Base-by-base conservation (phyloP, 2,888 invertebrate genomes). In the Podabrus alpinus region DNA sequence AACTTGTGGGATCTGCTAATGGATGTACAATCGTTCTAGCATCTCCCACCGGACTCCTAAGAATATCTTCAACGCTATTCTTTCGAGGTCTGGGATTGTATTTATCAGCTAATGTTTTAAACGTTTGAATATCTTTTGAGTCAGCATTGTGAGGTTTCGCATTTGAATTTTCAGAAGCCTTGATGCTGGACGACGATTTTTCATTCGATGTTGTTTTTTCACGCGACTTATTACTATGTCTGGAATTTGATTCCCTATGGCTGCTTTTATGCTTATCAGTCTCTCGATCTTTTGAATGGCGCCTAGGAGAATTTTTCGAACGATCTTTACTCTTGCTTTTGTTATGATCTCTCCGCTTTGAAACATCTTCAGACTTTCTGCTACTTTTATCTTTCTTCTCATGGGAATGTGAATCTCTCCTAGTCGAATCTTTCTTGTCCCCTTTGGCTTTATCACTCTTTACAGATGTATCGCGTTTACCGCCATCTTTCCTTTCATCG, bases 51-150 rank as follows among this genome's bases (percentile, higher is more conserved):
- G 85, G 83, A 15, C 80, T 79, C 72, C 85, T 86, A 59, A 86
- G 85, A 60, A 83, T 82, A 78, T 83, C 81, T 1, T 80, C 80
- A 4, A 78, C 59, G 9, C 77, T 66, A 16, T 80, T 71, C 76
- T 82, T 84, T 45, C 86, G 83, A 1, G 88, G 88, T 82, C 87
- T 87, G 2, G 88, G 88, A 80, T 88, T 86, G 74, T 88, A 89
- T 80, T 88, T 89, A 75, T 88, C 86, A 1, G 88, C 88, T 17
- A 88, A 77, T n/a, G 88, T 81, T 79, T 81, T 83, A 76, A 76
- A 84, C 59, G 72, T 69, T 1, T 66, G 62, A 4, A 3, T 15
- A 15, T 61, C 66, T 67, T 67, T 59, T 11, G 11, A 3, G 24
- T 71, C 21, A 9, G 29, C 21, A 13, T 19, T 68, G 3, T 10